Evolutionary conservation across 2,888 invertebrate species (phyloP).

Genomic region (Pristionchus japonicus): DNA sequence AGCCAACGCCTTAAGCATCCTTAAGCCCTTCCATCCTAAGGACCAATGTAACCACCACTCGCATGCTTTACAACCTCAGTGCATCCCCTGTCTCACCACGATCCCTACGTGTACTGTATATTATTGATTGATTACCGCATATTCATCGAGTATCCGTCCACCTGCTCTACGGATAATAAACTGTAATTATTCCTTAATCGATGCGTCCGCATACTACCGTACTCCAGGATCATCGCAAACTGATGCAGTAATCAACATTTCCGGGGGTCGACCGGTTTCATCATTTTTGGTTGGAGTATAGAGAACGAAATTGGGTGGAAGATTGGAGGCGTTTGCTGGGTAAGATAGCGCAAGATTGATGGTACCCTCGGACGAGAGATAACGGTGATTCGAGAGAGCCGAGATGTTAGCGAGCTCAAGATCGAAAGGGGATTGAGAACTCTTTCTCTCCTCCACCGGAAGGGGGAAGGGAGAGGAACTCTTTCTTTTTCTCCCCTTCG

Average conservation of each 20-base stretch:
- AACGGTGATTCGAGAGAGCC: neutral
- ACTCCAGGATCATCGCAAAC: neutral
- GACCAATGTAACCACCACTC: neutral
- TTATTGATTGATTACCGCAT: neutral
- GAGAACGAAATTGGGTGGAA: neutral
- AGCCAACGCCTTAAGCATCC: neutral
- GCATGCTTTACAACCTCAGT: conserved; percentile 18
- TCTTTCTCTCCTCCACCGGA: conserved; percentile 23
- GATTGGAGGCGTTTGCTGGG: neutral
- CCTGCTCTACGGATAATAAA: neutral
- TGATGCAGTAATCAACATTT: neutral
- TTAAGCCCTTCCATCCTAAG: too few species aligned
- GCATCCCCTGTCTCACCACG: neutral
- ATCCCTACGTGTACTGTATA: conserved; percentile 33
- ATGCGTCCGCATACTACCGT: neutral
- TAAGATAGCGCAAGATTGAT: neutral
- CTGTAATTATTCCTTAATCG: neutral
- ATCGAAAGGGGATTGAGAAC: conserved; percentile 7
- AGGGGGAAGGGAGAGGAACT: conserved; percentile 5
- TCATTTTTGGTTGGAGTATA: neutral
- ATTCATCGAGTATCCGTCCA: neutral
- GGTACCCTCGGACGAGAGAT: neutral
- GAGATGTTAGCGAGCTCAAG: neutral
- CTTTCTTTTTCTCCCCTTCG: neutral
- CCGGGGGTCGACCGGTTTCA: conserved; percentile 22